These are phyloP conservation scores for Scopus umbretta DNA, from an alignment of 2,113 vertebrate species.

Conservation along the genomic window DNA sequence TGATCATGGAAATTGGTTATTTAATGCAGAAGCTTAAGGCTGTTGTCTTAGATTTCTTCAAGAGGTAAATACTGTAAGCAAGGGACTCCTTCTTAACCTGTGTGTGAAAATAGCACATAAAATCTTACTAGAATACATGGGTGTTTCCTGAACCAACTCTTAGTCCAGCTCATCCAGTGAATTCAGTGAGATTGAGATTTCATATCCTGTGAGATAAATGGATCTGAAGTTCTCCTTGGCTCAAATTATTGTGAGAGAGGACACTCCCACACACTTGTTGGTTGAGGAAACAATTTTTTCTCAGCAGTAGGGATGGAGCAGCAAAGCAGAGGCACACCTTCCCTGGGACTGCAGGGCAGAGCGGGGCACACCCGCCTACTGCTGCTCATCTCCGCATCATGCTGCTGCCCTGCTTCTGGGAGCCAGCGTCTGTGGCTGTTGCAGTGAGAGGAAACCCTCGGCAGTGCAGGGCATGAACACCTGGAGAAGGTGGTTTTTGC, in stretches of 20 bases:
- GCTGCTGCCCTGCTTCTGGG: neutral
- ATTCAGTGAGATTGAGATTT: neutral
- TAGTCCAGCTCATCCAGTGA: neutral
- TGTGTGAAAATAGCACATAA: neutral
- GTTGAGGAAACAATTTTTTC: neutral
- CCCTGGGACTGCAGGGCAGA: too few species aligned
- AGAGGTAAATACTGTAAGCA: neutral
- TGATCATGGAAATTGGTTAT: neutral
- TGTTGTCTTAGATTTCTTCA: neutral
- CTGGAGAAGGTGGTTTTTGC: neutral
- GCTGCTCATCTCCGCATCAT: neutral
- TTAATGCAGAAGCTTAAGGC: neutral
- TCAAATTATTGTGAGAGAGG: neutral
- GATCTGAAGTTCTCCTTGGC: neutral
- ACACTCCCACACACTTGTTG: neutral
- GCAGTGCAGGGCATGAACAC: neutral
- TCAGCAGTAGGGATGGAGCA: neutral
- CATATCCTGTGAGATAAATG: neutral
- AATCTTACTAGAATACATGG: neutral
- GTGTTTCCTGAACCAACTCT: neutral
- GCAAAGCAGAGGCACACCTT: neutral
- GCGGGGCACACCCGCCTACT: neutral
- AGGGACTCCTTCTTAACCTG: neutral
- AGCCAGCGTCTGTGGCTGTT: neutral
- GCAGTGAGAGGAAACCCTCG: neutral